Base-by-base conservation (phyloP, 2,797 vertebrate genomes). In the Esox masquinongy region DNA sequence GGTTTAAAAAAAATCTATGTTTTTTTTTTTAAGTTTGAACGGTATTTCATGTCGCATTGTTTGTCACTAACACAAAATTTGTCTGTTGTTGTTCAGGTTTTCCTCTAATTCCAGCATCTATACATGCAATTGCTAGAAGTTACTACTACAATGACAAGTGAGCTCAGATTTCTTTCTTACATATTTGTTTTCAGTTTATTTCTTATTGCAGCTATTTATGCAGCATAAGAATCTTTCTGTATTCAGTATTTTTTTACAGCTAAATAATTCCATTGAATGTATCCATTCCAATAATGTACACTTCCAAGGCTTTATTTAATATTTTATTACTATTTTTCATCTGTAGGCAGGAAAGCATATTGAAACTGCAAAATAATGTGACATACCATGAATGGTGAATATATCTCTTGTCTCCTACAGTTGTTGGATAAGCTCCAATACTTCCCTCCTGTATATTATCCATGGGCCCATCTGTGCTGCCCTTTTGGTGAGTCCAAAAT, bases 141-240 rank as follows among this genome's bases (percentile, higher is more conserved):
- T 93, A 98, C 64, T 99, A 99, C 92, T 99, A 96, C 81, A 95
- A 99, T 34, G 98, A 99, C 91, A 98, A 99, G 98, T 99, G 94
- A 93, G 96, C 31, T 73, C 72, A 7, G 61, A 36, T 5, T 53
- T 1, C 36, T 16, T 50, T 19, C 5, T 74, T 22, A 22, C 61
- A 26, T 9, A 29, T 5, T 26, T 63, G 12, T 47, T 24, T 49
- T 70, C 36, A 70, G 69, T 69, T 5, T 14, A 43, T n/a, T 15
- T 26, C 4, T 29, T 24, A 50, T 49, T 51, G 26, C 47, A 61
- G 53, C 53, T 22, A 56, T 56, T 56, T 15, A 22, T 56, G n/a
- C 53, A 56, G 50, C 17, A 53, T 53, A 53, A 53, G 1, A 11
- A 59, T 22, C 1, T 56, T 56, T 19, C 53, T 56, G 53, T 56